Base-by-base conservation (phyloP, 2,113 vertebrate species). In the Lasiurus borealis region DNA sequence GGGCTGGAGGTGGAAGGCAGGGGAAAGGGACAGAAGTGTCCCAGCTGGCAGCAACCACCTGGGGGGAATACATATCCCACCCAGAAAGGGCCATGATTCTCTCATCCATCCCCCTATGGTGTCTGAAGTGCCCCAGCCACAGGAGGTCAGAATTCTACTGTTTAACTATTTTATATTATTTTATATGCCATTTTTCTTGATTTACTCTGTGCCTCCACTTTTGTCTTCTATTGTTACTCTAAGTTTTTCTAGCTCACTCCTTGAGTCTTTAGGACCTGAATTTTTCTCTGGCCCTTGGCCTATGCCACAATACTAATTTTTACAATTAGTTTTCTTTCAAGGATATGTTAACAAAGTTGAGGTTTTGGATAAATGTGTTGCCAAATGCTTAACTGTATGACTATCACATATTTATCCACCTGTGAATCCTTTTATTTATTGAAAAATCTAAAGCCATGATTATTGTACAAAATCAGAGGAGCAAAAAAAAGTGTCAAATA, bases 391-490 rank as follows among this genome's bases (percentile, higher is more conserved):
- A 92, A 93, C 72, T 59, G 25, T 69, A n/a, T 76, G 50, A 19
- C n/a, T 82, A 50, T 85, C 40, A 69, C 13, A 6, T 73, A 54
- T 94, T 64, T 73, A 52, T 54, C 34, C 85, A 64, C 71, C 34
- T 77, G 31, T 36, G 68, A 69, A 54, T 80, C 8, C 7, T 86
- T 83, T 91, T 4, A 59, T 46, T 89, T 78, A 80, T 72, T 36
- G 13, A 77, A 93, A 82, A 68, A 62, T 6, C 4, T 6, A 71
- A 94, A 69, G 44, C 36, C 54, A 27, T 36, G 50, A 34, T 27
- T 89, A 76, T 10, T 93, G 23, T 72, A 84, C 31, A 88, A 96
- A 85, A 85, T 31, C 40, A 82, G 59, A 86, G 75, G 88, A 77
- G 34, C 40, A 80, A 40, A 81, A 34, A 34, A 84, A 90, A 86